phyloP scores from a whole-genome alignment of 2,113 vertebrate genomes.

The Sylvietta virens region DNA sequence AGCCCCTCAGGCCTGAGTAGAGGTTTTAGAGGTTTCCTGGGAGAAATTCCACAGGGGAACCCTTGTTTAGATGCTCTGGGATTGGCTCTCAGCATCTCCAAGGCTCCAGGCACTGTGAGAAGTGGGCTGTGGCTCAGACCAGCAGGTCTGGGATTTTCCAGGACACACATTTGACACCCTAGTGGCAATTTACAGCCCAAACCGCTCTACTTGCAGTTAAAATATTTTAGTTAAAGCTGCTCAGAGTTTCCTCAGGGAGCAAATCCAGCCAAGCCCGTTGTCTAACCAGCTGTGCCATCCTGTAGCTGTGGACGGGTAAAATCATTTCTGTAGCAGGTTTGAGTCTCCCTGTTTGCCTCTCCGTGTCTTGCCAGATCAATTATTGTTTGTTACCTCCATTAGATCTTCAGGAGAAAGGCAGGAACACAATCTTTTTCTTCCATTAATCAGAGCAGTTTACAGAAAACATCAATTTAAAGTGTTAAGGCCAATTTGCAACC shows the following conservation, averaged over 20 bases:
- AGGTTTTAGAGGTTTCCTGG: not conserved
- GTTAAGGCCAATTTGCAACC: constrained; percentile 45
- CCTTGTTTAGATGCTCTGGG: not conserved
- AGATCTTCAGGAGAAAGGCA: constrained; percentile 23
- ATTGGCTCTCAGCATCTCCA: not conserved
- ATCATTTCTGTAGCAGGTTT: not conserved
- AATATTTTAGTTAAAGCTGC: not conserved
- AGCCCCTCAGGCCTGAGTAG: fast-evolving
- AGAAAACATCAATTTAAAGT: constrained; percentile 58
- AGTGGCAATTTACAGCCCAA: not conserved
- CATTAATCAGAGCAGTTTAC: constrained; percentile 53
- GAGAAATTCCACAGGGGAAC: not conserved
- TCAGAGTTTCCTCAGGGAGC: not conserved
- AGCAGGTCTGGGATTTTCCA: not conserved
- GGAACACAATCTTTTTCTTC: constrained; percentile 1
- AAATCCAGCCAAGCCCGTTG: not conserved
- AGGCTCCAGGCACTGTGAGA: not conserved
- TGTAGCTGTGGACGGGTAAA: not conserved
- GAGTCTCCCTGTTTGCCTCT: not conserved
- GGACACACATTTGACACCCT: not conserved
- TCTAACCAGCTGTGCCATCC: not conserved
- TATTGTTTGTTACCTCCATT: constrained; percentile 26
- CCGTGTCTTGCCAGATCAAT: not conserved
- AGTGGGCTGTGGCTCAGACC: not conserved
- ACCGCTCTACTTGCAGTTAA: not conserved